A percentile compares a stretch with the other conserved stretches of the same genome.
These are phyloP conservation scores for Neodiprion fabricii DNA, from an alignment of 1,140 invertebrate genomes.

Conservation along the genomic window DNA sequence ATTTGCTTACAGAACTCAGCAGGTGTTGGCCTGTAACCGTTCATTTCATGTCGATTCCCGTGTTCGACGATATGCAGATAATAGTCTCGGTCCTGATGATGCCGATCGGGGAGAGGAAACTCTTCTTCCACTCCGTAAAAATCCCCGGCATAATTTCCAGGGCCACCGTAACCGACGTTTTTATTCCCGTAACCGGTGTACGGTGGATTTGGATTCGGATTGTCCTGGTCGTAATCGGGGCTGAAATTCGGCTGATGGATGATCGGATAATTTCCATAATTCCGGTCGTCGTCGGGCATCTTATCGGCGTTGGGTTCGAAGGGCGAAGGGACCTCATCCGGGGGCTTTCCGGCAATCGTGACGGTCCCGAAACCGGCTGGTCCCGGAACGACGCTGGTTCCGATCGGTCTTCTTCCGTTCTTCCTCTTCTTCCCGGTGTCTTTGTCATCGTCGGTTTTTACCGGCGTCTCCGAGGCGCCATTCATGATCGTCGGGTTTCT, in stretches of 20 bases:
- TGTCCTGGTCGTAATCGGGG: not conserved
- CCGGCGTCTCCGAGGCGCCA: not conserved
- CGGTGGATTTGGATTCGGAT: not conserved
- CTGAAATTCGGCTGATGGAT: no score
- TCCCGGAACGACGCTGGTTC: not conserved
- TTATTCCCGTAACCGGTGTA: not conserved
- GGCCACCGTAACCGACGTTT: not conserved
- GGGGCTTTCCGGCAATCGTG: not conserved
- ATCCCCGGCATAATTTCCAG: not conserved
- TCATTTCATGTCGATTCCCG: slow-evolving; percentile 5
- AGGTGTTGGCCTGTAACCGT: not conserved
- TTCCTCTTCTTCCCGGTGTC: not conserved
- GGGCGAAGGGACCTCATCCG: not conserved
- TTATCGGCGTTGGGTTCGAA: not conserved
- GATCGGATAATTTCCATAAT: no score
- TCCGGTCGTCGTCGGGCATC: no score
- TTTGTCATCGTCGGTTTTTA: not conserved
- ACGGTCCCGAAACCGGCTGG: slow-evolving; percentile 5
- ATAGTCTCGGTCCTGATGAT: slow-evolving; percentile 13
- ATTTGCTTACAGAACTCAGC: not conserved
- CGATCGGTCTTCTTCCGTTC: not conserved
- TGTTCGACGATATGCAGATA: slow-evolving; percentile 18
- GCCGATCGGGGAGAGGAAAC: not conserved
- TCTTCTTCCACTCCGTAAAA: not conserved
- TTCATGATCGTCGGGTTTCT: not conserved